Evolutionary conservation across 2,797 vertebrate genomes (phyloP).

Genomic region (Odontamblyopus lacepedii): DNA sequence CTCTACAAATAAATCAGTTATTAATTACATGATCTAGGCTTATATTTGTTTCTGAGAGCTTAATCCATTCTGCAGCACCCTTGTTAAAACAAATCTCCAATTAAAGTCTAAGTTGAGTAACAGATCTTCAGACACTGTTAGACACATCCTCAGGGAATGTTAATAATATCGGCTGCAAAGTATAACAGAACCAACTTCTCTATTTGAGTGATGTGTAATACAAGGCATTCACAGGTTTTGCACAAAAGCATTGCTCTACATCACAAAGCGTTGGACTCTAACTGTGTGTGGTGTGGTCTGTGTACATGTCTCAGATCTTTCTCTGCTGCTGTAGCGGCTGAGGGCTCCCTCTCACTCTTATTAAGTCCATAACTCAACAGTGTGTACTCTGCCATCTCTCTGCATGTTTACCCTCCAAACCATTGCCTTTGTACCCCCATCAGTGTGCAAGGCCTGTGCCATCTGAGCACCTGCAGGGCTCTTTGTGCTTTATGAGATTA

Average conservation of each 20-base stretch:
- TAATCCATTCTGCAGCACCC: no score
- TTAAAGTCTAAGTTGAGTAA: no score
- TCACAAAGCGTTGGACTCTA: not conserved
- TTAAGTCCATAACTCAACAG: slow-evolving; percentile 66
- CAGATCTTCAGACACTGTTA: no score
- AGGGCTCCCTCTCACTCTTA: slow-evolving; percentile 43
- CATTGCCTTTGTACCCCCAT: not conserved
- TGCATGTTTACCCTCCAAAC: slow-evolving; percentile 2
- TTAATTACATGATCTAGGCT: no score
- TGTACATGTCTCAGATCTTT: not conserved
- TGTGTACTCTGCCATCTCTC: slow-evolving; percentile 38
- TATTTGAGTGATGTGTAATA: not conserved
- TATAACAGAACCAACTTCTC: not conserved
- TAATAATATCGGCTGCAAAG: no score
- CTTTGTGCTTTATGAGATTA: not conserved
- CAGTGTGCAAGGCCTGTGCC: not conserved
- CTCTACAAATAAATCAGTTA: no score
- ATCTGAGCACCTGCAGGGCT: not conserved
- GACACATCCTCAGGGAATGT: no score
- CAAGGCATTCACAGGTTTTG: not conserved
- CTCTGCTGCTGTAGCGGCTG: slow-evolving; percentile 17
- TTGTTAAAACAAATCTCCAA: no score
- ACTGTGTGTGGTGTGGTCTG: not conserved
- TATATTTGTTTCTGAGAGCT: no score
- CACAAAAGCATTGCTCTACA: not conserved